Evolutionary conservation across 2,888 invertebrate genomes (phyloP).

Genomic region (Amphipoea lucens): DNA sequence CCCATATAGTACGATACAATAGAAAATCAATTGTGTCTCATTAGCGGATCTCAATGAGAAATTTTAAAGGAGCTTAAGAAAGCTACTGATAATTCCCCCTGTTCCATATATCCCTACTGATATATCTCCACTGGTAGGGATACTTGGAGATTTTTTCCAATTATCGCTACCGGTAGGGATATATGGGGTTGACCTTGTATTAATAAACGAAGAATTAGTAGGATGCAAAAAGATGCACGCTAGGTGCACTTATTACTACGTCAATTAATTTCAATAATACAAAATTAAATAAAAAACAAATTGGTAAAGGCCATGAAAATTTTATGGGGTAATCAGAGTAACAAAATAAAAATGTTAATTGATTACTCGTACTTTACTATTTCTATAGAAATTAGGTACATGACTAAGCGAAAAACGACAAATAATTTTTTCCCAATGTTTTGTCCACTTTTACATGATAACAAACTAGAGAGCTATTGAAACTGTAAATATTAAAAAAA

Average conservation of each 20-base stretch:
- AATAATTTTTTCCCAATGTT: not conserved
- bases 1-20: too few relatives aligned
- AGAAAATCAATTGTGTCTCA: too few relatives aligned
- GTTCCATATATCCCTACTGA: too few relatives aligned
- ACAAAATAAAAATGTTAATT: not conserved
- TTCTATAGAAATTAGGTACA: not conserved
- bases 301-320: not conserved
- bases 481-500: not conserved
- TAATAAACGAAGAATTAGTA: not conserved
- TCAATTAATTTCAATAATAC: not conserved
- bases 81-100: not conserved
- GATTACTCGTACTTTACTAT: not conserved
- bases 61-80: not conserved
- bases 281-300: not conserved
- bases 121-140: too few relatives aligned
- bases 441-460: not conserved
- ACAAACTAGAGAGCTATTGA: not conserved
- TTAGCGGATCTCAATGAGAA: too few relatives aligned
- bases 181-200: not conserved
- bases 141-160: too few relatives aligned
- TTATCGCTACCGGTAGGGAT: too few relatives aligned
- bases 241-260: not conserved
- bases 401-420: not conserved
- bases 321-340: too few relatives aligned
- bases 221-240: not conserved